Evolutionary conservation across 2,113 vertebrate genomes (phyloP), one percentile per base, ranked within the genome.

Genomic region (Atlantisia rogersi): DNA sequence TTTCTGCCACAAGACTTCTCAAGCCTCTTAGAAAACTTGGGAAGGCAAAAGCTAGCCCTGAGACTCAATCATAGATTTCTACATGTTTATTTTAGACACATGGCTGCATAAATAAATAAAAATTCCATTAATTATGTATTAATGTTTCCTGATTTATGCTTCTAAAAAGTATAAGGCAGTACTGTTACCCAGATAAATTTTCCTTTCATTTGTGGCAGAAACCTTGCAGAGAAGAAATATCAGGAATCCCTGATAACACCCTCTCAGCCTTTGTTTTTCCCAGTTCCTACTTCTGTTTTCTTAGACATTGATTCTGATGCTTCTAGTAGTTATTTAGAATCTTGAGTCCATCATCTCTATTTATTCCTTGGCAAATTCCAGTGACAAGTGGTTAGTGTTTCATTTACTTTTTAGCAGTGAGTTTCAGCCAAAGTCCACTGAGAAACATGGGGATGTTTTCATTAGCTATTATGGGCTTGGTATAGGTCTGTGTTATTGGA

Each of bases 71-170:
- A 39, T 17, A 74, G n/a, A 62, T 70, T 80, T 77, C 39, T 74
- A 11, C 40, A 29, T 28, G 6, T 81, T 94, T 93, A 68, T 70
- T 79, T 70, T 28, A 69, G 29, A 44, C 64, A 90, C 46, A 52
- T 73, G 52, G 28, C 46, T 79, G 46, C 64, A 88, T 88, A 77
- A 95, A 93, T 95, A 95, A 92, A 83, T 86, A 74, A 95, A 89
- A 89, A 12, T 77, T 9, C 7, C 24, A 90, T 93, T 91, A 97
- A 81, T 94, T 94, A 88, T 94, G 64, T 71, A 82, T 92, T 83
- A 86, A 59, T 81, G 8, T 93, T 88, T 93, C 17, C 73, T 77
- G 50, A 74, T 77, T 90, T 94, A 55, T 68, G 50, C 6, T 83
- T 88, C 68, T 63, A 24, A 88, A 90, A 90, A 74, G 76, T 35